Base-by-base conservation (phyloP, 2,888 invertebrate genomes). In the Campaea margaritaria region DNA sequence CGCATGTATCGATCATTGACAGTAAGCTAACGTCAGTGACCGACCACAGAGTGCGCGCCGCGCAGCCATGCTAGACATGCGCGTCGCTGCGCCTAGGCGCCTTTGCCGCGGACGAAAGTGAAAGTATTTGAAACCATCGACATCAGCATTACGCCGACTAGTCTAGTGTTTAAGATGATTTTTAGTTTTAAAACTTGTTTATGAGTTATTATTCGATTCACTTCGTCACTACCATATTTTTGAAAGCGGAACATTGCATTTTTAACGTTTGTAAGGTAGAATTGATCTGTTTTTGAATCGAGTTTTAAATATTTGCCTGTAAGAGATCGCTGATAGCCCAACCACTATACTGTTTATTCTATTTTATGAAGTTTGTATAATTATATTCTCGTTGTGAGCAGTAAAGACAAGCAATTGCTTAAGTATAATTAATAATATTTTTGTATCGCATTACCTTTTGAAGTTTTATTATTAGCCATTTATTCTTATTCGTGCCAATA, bases 41-140 rank as follows among this genome's bases (percentile, higher is more conserved):
- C 21, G 21, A 21, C 3, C 21, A n/a, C n/a, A n/a, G 21, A 21
- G 21, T 61, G 56, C 64, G 63, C 60, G 64, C 70, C 65, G 16
- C 50, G 56, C 61, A 36, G 48, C 51, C 60, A 55, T 56, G 60
- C 55, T 11, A 55, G 60, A 53, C 56, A 53, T 54, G 63, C 65
- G 49, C 60, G 55, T 67, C 70, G 64, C 66, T 67, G 3, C 21
- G 21, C 21, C n/a, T n/a, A n/a, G n/a, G 68, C 68, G 36, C 39
- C 47, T 38, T 31, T 27, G 43, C n/a, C 43, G 43, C 59, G 68
- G 39, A 66, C 67, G 80, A 82, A 75, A 85, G 85, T 85, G 85
- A 85, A 85, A 85, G 85, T 80, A 73, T 79, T 80, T 76, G 73
- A 77, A 80, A 78, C 77, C 69, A 75, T 78, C 82, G 82, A 82